Base-by-base conservation (phyloP, 2,888 invertebrate species). In the Bellardia bayeri region DNA sequence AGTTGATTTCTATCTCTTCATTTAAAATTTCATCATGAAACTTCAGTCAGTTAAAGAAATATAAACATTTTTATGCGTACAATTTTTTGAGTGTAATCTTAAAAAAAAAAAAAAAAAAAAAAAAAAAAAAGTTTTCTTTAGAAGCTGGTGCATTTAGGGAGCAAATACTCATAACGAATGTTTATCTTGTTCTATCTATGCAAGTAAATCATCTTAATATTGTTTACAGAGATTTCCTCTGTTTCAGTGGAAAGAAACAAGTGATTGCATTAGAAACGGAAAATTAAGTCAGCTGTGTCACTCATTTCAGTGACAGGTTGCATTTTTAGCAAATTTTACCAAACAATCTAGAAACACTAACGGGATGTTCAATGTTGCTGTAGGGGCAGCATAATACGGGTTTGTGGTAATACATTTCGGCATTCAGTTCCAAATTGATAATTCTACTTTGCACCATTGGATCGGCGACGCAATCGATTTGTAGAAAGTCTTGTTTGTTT, bases 1-100 rank as follows among this genome's bases (percentile, higher is more conserved):
- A 83, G 83, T 78, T 37, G 61, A 37, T 69, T 83, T 45, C 9
- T 45, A 69, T 76, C 54, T 76, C 45, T 51, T 45, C 8, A 42
- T 45, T 42, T 56, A 33, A 33, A 66, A 45, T 63, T 74, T 42
- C 61, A 68, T 30, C 30, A n/a, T 42, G 45, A 56, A 58, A 23
- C 8, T 56, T 56, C 42, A 11, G 54, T 16, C 63, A 64, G 11
- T 42, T 33, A 8, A 54, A 45, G n/a, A 51, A 40, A n/a, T 51
- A 49, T 33, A 33, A 33, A 33, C 33, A 23, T 56, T 33, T 14
- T 66, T 61, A 23, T 63, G 30, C 16, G 45, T 49, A 4, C 6
- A 37, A 33, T 49, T 61, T n/a, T 11, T 45, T 61, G 76, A 82
- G 75, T 61, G 40, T 11, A 54, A 30, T 40, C 68, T 14, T 54